Evolutionary conservation across 2,113 vertebrate genomes (phyloP).

Genomic region (Eurystomus gularis): DNA sequence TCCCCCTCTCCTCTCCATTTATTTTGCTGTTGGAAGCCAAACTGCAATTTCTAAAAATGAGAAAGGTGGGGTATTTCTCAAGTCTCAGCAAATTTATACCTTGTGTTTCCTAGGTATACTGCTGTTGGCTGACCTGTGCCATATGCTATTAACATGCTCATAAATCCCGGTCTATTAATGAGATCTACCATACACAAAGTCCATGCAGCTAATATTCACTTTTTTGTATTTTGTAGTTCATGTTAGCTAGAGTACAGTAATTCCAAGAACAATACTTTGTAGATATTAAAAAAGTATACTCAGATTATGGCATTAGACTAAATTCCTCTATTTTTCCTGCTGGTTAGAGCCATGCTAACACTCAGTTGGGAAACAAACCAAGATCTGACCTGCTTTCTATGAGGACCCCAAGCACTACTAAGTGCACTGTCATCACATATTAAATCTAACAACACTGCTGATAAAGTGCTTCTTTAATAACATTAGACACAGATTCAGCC

Average conservation of each 20-base stretch:
- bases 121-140: not conserved
- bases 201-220: not conserved
- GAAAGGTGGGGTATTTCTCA: not conserved
- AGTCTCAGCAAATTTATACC: not conserved
- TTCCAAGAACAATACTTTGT: fast-evolving
- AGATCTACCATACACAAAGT: not conserved
- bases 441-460: not conserved
- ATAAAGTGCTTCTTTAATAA: not conserved
- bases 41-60: not conserved
- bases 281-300: too few relatives aligned
- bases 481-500: not conserved
- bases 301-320: not conserved
- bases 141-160: not conserved
- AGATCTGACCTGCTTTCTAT: not conserved
- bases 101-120: not conserved
- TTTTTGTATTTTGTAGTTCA: fast-evolving
- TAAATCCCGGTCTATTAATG: not conserved
- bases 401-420: not conserved
- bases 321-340: not conserved
- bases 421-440: not conserved
- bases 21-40: not conserved
- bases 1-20: not conserved
- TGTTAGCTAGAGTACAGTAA: not conserved
- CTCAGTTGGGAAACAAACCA: not conserved
- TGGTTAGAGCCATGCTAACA: not conserved